Evolutionary conservation across 1,140 invertebrate genomes (phyloP).

Genomic region (Ooceraea biroi): DNA sequence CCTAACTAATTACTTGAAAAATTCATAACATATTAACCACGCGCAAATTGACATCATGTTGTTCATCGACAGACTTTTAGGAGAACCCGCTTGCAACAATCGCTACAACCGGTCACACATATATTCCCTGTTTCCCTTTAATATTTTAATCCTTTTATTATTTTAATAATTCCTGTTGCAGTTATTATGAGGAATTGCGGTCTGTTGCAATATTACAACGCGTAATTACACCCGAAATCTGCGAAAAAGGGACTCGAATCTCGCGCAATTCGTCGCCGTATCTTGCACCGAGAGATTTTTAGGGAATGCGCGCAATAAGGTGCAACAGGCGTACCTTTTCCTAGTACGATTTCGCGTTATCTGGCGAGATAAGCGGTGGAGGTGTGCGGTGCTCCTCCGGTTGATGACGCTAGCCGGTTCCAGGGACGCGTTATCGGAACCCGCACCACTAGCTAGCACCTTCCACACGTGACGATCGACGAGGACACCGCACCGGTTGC

Average conservation of each 20-base stretch:
- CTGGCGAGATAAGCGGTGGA: slow-evolving; percentile 17
- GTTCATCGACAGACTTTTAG: neutral
- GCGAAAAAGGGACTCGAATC: neutral
- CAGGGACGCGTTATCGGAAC: slow-evolving; percentile 43
- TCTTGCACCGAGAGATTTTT: slow-evolving; percentile 22
- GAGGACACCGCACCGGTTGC: slow-evolving; percentile 47
- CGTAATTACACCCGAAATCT: neutral
- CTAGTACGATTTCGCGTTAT: slow-evolving; percentile 34
- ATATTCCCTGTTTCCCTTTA: neutral
- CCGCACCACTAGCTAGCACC: neutral
- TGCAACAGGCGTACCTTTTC: slow-evolving; percentile 8
- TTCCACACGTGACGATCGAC: slow-evolving; percentile 40
- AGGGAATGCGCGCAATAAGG: neutral
- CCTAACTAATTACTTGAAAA: neutral
- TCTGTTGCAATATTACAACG: neutral
- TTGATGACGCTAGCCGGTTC: slow-evolving; percentile 22
- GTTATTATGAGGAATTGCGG: slow-evolving; percentile 8
- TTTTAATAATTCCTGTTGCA: too few relatives aligned
- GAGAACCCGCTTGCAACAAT: neutral
- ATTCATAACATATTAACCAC: neutral
- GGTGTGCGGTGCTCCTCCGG: neutral
- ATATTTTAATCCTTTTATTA: too few relatives aligned
- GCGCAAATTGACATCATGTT: neutral
- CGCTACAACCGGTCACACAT: neutral
- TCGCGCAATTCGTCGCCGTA: neutral